These are phyloP conservation scores for Seriola rivoliana DNA, from an alignment of 2,113 vertebrate genomes.

Conservation along the genomic window DNA sequence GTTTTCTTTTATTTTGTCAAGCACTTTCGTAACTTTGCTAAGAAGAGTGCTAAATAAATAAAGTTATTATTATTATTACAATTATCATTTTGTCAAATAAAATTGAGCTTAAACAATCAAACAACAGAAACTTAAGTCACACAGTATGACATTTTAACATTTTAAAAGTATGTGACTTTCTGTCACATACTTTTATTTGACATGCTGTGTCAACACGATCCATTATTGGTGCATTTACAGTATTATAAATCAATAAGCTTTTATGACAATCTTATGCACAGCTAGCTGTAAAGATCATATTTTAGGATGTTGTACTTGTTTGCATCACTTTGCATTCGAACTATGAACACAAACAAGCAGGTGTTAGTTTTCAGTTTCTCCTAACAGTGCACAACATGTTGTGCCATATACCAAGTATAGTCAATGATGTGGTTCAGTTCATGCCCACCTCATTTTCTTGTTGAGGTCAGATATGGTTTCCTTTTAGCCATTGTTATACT, in stretches of 20 bases:
- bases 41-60: no score
- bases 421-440: neutral
- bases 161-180: no score
- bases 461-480: neutral
- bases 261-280: neutral
- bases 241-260: neutral
- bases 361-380: constrained; percentile 5
- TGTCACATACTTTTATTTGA: neutral
- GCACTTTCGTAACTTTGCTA: no score
- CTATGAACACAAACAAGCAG: neutral
- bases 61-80: no score
- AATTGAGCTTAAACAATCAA: no score
- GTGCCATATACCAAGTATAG: neutral
- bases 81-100: no score
- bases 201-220: neutral
- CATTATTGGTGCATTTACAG: neutral
- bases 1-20: no score
- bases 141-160: no score
- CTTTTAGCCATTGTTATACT: neutral
- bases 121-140: no score
- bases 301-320: constrained; percentile 19
- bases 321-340: constrained; percentile 64
- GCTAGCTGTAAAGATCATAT: neutral
- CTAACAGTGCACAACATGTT: constrained; percentile 23
- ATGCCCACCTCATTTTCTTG: constrained; percentile 43